Evolutionary conservation across 2,888 invertebrate species (phyloP).

Genomic region (Oscheius sp.): DNA sequence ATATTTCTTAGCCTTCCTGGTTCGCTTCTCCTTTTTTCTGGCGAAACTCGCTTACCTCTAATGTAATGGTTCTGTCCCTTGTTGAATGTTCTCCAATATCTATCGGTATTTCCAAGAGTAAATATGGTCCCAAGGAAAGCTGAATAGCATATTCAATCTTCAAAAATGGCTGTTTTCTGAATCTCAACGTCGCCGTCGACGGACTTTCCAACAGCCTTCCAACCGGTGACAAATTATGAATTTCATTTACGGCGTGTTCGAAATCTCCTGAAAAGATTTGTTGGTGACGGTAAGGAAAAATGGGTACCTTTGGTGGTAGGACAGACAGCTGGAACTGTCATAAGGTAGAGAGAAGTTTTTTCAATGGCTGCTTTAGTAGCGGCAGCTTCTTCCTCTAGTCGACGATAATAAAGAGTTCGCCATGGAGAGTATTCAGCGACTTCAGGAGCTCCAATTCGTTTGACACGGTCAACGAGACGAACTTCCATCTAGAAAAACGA

Average conservation of each 20-base stretch:
- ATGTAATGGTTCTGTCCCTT: slow-evolving; percentile 35
- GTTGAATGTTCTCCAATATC: slow-evolving; percentile 50
- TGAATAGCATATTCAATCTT: slow-evolving; percentile 57
- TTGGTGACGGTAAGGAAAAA: not conserved
- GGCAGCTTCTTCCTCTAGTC: slow-evolving; percentile 36
- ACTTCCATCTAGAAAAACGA: slow-evolving; percentile 48
- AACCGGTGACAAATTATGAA: slow-evolving; percentile 41
- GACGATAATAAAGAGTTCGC: slow-evolving; percentile 44
- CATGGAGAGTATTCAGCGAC: slow-evolving; percentile 41
- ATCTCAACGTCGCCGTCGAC: slow-evolving; percentile 52
- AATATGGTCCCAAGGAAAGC: slow-evolving; percentile 45
- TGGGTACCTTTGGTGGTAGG: slow-evolving; percentile 46
- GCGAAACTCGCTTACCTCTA: slow-evolving; percentile 4
- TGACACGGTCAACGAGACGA: slow-evolving; percentile 50
- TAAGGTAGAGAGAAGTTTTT: slow-evolving; percentile 39
- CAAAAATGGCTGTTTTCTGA: slow-evolving; percentile 53
- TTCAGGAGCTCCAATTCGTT: slow-evolving; percentile 48
- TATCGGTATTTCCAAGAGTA: slow-evolving; percentile 52
- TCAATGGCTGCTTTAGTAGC: slow-evolving; percentile 40
- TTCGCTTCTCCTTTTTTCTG: too few relatives aligned
- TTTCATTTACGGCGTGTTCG: slow-evolving; percentile 37
- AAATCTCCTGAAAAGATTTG: slow-evolving; percentile 27
- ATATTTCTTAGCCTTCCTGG: too few relatives aligned
- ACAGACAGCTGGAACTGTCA: slow-evolving; percentile 51
- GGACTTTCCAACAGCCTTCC: slow-evolving; percentile 51